Evolutionary conservation across 2,888 invertebrate genomes (phyloP), one percentile per base, ranked within the genome.

Genomic region (Chromoteleia sp.): DNA sequence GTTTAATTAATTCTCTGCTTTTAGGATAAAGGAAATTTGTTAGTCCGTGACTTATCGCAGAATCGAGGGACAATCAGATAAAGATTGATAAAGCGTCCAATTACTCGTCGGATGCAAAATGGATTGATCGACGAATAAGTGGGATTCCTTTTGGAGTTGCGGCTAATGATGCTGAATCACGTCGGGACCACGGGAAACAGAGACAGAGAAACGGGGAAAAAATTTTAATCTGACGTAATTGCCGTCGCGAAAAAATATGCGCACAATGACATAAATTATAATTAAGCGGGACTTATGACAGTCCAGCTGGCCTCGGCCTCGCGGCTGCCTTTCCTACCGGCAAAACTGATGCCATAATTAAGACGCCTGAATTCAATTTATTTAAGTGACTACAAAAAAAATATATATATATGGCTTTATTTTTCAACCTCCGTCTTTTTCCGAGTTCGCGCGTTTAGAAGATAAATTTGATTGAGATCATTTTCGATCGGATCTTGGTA

Each of bases 261-360:
- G 29, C 19, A 71, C 71, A 71, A 59, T 59, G 41, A 59, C 52
- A 71, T 71, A 71, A 71, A 71, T 71, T 71, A 59, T 59, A 71
- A 71, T 71, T 71, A 71, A 59, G 59, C 36, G 39, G 14, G 48
- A 48, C 52, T 59, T 39, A 36, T 71, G 71, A 71, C 71, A 71
- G 48, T 39, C 71, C 29, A 58, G 50, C 50, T 71, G 50, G 70
- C 70, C 70, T 70, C 70, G 70, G 50, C 6, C 70, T 45, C 58
- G 17, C 29, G 48, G 14, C 21, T 30, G 68, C 56, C 45, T 68
- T 45, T 56, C 43, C 30, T 56, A 43, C 29, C 19, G 45, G 14
- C 39, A 36, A 48, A 70, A 70, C 33, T 71, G 50, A 59, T 41
- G 41, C 50, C 29, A 58, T 59, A 48, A 59, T 71, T 59, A 71